Conservation (phyloP, 2,797 vertebrate genomes). For the Hafferia zeledoni region DNA sequence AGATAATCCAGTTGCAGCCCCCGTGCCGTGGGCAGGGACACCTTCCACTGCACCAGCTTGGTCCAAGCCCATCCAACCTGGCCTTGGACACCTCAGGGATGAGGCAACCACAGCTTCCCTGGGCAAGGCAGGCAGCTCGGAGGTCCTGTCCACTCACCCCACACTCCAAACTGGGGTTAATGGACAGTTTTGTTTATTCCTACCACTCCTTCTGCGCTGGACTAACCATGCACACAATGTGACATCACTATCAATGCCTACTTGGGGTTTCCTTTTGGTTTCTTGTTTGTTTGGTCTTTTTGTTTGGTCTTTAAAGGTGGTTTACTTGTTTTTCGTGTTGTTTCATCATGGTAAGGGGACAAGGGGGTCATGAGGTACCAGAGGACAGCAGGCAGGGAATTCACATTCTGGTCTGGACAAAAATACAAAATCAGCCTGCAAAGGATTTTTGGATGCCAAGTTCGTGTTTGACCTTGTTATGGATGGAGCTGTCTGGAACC, state of each 20-base stretch:
- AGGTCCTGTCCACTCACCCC: neutral
- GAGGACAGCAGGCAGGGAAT: neutral
- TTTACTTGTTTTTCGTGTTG: neutral
- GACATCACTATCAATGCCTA: accelerated
- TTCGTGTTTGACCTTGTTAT: neutral
- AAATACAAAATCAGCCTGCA: neutral
- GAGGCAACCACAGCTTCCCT: neutral
- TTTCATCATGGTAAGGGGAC: neutral
- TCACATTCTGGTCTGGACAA: neutral
- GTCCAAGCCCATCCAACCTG: neutral
- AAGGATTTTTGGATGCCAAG: neutral
- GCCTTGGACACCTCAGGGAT: neutral
- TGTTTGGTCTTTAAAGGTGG: accelerated
- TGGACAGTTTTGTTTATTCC: neutral
- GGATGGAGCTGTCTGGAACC: neutral
- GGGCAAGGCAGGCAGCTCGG: no score
- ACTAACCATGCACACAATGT: neutral
- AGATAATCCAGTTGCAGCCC: neutral
- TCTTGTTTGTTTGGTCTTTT: neutral
- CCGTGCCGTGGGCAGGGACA: neutral
- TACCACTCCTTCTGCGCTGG: neutral
- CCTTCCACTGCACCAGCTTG: neutral
- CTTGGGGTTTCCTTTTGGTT: neutral
- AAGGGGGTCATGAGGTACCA: neutral
- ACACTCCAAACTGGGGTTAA: neutral